Percentiles rank a stretch among this genome's conserved stretches.
phyloP scores from a whole-genome alignment of 1,140 invertebrate genomes.

The Ips nitidus region DNA sequence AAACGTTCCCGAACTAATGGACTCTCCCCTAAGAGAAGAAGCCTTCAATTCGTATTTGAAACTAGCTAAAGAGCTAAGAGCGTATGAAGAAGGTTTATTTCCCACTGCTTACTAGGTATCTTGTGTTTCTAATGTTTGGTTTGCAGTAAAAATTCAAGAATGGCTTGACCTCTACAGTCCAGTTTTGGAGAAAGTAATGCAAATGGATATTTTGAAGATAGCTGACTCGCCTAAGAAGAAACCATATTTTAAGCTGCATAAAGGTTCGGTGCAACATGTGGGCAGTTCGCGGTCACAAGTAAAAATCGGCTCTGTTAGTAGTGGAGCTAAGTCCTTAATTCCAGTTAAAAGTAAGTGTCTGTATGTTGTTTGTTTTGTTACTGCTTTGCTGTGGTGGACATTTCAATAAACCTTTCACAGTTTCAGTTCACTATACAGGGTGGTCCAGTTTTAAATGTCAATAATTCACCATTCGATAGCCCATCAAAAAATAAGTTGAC shows the following conservation, averaged over 20 bases:
- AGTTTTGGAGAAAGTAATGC: constrained; percentile 63
- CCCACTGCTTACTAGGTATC: no score
- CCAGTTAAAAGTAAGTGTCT: constrained; percentile 28
- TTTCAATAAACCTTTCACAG: no score
- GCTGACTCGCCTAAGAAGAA: constrained; percentile 39
- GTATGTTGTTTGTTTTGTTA: neutral
- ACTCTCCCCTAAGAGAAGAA: constrained; percentile 70
- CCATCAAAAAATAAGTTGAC: no score
- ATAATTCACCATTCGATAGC: no score
- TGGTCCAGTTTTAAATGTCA: no score
- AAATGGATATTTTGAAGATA: constrained; percentile 66
- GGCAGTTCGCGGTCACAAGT: neutral
- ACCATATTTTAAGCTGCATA: constrained; percentile 26
- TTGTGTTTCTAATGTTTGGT: neutral
- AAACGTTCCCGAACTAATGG: constrained; percentile 71
- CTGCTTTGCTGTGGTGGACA: no score
- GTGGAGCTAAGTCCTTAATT: constrained; percentile 1
- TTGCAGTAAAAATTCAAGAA: constrained; percentile 58
- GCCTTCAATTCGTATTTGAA: constrained; percentile 75
- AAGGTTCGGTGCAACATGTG: constrained; percentile 9
- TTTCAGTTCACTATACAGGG: no score
- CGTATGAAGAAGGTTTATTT: constrained; percentile 65
- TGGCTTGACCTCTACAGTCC: constrained; percentile 62
- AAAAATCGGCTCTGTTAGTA: constrained; percentile 4
- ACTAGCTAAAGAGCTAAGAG: constrained; percentile 72